phyloP scores from a whole-genome alignment of 2,797 vertebrate genomes.

The Nannoperca australis region DNA sequence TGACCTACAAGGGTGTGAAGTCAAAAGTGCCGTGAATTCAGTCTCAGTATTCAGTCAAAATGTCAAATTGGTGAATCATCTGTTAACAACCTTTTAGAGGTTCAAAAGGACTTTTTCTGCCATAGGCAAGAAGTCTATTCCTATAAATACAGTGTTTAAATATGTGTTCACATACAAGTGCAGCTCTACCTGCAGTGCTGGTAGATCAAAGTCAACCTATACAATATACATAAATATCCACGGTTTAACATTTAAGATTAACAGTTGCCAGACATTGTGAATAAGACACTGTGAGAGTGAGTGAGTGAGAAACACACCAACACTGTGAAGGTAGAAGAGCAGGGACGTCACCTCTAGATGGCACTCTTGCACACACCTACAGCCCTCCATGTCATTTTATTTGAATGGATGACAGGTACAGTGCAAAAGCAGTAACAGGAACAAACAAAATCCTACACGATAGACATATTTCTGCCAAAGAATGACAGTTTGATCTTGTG shows the following conservation, averaged over 20 bases:
- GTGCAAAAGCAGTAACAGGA: conserved; percentile 51
- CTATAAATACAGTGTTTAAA: conserved; percentile 68
- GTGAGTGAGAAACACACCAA: conserved; percentile 35
- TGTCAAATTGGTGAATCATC: conserved; percentile 30
- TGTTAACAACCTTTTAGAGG: conserved; percentile 56
- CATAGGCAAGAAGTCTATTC: conserved; percentile 62
- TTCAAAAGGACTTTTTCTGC: conserved; percentile 63
- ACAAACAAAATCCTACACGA: conserved; percentile 28
- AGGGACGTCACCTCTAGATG: conserved; percentile 62
- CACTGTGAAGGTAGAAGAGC: conserved; percentile 20
- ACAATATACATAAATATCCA: conserved; percentile 57
- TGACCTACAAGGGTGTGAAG: conserved; percentile 43
- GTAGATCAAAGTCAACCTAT: conserved; percentile 47
- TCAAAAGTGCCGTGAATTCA: conserved; percentile 29
- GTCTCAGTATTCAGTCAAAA: conserved; percentile 18
- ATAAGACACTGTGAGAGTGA: conserved; percentile 33
- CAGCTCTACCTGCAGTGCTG: conserved; percentile 47
- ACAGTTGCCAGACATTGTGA: conserved; percentile 43
- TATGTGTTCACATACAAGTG: conserved; percentile 60
- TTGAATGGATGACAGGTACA: conserved; percentile 36
- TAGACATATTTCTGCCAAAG: conserved; percentile 28
- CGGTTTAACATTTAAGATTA: conserved; percentile 52
- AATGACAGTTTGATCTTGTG: conserved; percentile 45
- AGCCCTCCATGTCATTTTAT: conserved; percentile 2
- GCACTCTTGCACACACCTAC: conserved; percentile 60